phyloP scores from a whole-genome alignment of 2,888 invertebrate species.

The Tenodera sinensis region DNA sequence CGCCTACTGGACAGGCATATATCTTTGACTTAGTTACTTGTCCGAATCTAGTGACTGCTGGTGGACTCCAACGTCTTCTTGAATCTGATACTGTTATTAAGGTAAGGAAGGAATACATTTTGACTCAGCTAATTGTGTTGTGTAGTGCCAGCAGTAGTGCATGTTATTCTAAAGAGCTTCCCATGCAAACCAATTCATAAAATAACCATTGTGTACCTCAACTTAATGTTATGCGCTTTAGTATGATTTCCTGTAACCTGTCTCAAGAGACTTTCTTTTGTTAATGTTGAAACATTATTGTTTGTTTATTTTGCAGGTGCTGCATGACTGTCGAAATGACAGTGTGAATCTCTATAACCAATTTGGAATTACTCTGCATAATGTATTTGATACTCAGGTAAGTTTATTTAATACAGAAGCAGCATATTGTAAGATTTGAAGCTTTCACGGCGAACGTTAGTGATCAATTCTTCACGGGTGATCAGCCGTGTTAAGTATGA shows the following conservation, averaged over 20 bases:
- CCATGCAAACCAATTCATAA: not conserved
- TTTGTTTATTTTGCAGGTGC: slow-evolving; percentile 53
- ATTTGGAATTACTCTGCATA: slow-evolving; percentile 75
- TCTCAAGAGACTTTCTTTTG: too few relatives aligned
- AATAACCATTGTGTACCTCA: too few relatives aligned
- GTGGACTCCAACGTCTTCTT: slow-evolving; percentile 73
- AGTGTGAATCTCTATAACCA: slow-evolving; percentile 83
- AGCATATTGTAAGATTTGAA: too few relatives aligned
- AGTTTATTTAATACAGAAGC: slow-evolving; percentile 21
- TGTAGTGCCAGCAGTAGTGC: not conserved
- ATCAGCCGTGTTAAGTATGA: too few relatives aligned
- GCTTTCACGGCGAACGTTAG: too few relatives aligned
- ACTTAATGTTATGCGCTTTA: too few relatives aligned
- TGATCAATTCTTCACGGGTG: too few relatives aligned
- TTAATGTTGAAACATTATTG: too few relatives aligned
- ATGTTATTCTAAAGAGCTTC: not conserved
- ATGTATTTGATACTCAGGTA: slow-evolving; percentile 88
- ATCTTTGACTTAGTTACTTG: slow-evolving; percentile 85
- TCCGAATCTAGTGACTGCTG: slow-evolving; percentile 71
- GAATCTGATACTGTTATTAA: slow-evolving; percentile 80
- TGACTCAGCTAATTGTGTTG: not conserved
- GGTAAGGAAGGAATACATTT: slow-evolving; percentile 45
- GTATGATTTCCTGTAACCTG: too few relatives aligned
- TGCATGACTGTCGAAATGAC: slow-evolving; percentile 90
- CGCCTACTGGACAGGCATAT: slow-evolving; percentile 76